phyloP scores from a whole-genome alignment of 2,797 vertebrate genomes.

The Liasis olivaceus region DNA sequence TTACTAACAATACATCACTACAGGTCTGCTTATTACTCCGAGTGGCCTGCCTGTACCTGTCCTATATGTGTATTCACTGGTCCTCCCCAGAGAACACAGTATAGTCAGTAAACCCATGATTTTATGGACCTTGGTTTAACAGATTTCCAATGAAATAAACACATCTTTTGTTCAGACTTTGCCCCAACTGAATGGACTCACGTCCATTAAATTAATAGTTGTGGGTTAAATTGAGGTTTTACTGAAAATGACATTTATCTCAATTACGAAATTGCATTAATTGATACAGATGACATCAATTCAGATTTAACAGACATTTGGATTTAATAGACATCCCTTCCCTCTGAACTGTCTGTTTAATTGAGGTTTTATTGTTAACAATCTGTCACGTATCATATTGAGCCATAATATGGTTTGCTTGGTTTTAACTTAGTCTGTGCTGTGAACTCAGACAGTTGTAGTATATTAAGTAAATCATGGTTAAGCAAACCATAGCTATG shows the following conservation, averaged over 20 bases:
- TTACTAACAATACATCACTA: background rate
- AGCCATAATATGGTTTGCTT: background rate
- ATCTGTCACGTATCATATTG: background rate
- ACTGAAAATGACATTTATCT: background rate
- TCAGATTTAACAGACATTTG: background rate
- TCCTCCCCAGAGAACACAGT: background rate
- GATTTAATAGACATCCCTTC: background rate
- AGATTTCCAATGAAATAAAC: background rate
- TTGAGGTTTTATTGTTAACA: background rate
- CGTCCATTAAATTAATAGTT: background rate
- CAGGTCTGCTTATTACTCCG: background rate
- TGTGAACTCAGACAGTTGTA: background rate
- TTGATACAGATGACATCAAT: background rate
- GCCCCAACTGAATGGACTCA: background rate
- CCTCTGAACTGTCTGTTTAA: background rate
- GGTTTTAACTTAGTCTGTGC: background rate
- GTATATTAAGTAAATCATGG: background rate
- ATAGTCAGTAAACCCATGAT: background rate
- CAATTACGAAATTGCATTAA: background rate
- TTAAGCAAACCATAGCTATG: background rate
- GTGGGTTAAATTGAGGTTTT: background rate
- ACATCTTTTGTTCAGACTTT: background rate
- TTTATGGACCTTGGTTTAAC: background rate
- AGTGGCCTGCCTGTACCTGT: background rate
- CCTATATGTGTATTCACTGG: background rate